These are phyloP conservation scores for Gorsachius goisagi DNA, from an alignment of 2,113 vertebrate species.

Conservation along the genomic window DNA sequence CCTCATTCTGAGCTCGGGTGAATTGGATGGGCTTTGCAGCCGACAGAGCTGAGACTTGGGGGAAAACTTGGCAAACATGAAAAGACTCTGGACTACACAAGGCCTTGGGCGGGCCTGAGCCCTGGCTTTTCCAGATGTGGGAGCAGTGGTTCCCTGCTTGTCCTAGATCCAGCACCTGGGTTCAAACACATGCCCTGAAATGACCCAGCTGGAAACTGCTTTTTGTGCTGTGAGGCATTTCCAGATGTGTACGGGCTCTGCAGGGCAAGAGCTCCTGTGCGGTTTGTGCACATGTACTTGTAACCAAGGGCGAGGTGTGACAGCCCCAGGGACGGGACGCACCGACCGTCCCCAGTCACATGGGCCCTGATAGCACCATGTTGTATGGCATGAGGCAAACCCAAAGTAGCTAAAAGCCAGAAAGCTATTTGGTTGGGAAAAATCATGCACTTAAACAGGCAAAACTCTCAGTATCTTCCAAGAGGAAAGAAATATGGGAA, in stretches of 20 bases:
- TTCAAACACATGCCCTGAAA: background rate
- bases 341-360: accelerated
- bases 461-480: background rate
- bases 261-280: background rate
- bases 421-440: background rate
- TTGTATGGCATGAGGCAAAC: background rate
- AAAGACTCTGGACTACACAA: background rate
- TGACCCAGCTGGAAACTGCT: background rate
- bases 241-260: background rate
- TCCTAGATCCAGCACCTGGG: no score
- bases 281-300: accelerated
- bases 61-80: background rate
- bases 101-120: background rate
- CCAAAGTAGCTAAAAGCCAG: background rate
- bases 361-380: accelerated
- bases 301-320: background rate
- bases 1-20: accelerated
- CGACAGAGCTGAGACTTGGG: background rate
- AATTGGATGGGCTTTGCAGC: background rate
- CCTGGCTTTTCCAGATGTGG: background rate
- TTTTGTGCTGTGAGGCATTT: background rate
- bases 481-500: background rate
- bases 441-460: background rate
- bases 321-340: background rate
- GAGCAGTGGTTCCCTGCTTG: no score